These are phyloP conservation scores for Junco hyemalis DNA, from an alignment of 2,113 vertebrate species.

Conservation along the genomic window DNA sequence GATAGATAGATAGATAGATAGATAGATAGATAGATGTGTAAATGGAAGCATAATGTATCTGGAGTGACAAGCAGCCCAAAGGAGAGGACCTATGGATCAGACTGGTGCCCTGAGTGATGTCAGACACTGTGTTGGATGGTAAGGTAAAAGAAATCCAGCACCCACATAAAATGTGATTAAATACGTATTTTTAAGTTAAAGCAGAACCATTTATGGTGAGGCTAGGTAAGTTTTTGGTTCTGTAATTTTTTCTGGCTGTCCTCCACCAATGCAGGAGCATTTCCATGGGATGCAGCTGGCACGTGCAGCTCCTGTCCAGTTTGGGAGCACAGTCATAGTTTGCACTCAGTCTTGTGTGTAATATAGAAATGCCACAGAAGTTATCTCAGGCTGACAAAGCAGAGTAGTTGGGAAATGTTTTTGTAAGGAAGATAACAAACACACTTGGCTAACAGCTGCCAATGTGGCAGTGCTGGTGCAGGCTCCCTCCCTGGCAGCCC, in stretches of 20 bases:
- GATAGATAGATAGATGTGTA: not conserved
- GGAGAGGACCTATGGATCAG: not conserved
- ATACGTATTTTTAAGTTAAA: not conserved
- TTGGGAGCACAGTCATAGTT: not conserved
- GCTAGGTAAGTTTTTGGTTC: not conserved
- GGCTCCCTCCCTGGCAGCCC: rapidly evolving
- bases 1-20: not conserved
- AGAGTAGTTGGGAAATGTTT: not conserved
- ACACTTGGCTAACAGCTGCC: not conserved
- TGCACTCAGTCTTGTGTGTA: not conserved
- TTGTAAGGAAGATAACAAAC: not conserved
- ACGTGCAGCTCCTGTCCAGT: rapidly evolving
- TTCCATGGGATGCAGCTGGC: not conserved
- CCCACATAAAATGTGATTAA: not conserved
- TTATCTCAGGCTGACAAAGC: not conserved
- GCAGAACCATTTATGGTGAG: not conserved
- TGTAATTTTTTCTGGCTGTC: not conserved
- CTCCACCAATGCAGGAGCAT: not conserved
- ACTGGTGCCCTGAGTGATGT: not conserved
- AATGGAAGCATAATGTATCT: not conserved
- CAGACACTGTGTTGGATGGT: not conserved
- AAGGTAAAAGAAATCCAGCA: not conserved
- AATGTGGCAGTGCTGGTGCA: not conserved
- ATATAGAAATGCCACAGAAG: not conserved
- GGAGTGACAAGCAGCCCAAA: not conserved